Base-by-base conservation (phyloP, 2,113 vertebrate genomes). In the Gambusia holbrooki region DNA sequence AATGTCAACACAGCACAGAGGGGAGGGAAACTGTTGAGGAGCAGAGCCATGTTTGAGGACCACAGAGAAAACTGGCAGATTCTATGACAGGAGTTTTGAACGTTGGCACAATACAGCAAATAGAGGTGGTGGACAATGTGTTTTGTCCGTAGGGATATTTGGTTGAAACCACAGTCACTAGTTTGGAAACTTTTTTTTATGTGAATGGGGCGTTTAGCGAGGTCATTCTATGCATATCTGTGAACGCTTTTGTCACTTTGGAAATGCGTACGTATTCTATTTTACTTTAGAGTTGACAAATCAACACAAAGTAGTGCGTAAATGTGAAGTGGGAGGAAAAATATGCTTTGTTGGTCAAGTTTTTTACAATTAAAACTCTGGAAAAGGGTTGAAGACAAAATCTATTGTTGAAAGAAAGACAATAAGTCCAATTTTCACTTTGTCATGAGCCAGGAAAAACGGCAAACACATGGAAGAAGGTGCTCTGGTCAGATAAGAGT, bases 1-100 rank as follows among this genome's bases (percentile, higher is more conserved):
- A 94, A 95, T 93, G 94, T 94, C 94, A 95, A 80, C 89, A 80
- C 83, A 85, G 89, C 87, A 79, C 54, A 42, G 77, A 71, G 71
- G 85, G 77, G 78, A 76, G 77, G 62, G 81, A 62, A 81, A 70
- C 54, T 77, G 77, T 73, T 66, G 80, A 79, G 79, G 76, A 83
- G 73, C 60, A 11, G 61, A 19, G 27, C 77, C 76, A 62, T 69
- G 70, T 84, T 73, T 77, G 86, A 84, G 62, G 75, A 84, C 66
- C 58, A 51, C 5, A 73, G 79, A 27, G 74, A 87, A 82, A 84
- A 80, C 88, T 89, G 84, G 85, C 86, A 87, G 77, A 66, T 79
- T 87, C 37, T 29, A 37, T 60, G 29, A 62, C 58, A 71, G 71
- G 75, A 80, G 71, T 35, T 40, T 33, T 62, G 81, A 79, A 64